Evolutionary conservation across 1,140 invertebrate genomes (phyloP), one percentile per base, ranked within the genome.

Genomic region (Lordiphosa clarofinis): DNA sequence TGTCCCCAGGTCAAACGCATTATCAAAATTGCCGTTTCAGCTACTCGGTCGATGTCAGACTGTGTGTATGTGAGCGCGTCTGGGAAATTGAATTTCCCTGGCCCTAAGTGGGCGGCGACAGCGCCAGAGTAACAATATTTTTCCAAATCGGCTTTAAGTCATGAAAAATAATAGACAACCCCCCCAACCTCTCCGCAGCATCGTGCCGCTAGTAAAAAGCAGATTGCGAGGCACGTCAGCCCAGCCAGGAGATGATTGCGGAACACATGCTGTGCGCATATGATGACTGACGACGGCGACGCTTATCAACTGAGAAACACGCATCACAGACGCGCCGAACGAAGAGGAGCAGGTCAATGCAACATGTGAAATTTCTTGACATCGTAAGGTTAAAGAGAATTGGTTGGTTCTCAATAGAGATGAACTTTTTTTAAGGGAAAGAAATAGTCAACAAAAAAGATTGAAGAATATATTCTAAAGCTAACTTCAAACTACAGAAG

Each of bases 61-160:
- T n/a, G n/a, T n/a, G n/a, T 40, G 13, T 47, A 24, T 53, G 31
- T 47, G 56, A 56, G 56, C 40, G 63, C 42, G 53, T 42, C 58
- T 73, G 58, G 78, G 65, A 84, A 78, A 84, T 84, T 84, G 79
- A 84, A 84, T 84, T 84, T 84, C 53, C 55, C 81, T 69, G 56
- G 49, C 67, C 52, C 71, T 59, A 82, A 84, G 58, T 73, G 68
- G 60, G 28, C 38, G 37, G 12, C 19, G 9, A 35, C 35, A 40
- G 50, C 13, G 24, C 19, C 49, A 57, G 47, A 58, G 54, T 74
- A 87, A 87, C 86, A 87, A 86, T 87, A 87, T 87, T 87, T 87
- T 87, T 62, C 64, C 65, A 87, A 87, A 87, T 87, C 86, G 86
- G 86, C 86, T 87, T 87, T 87, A 81, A 73, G 78, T 87, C 86